Base-by-base conservation (phyloP, 2,113 vertebrate genomes). In the Chinchilla lanigera region DNA sequence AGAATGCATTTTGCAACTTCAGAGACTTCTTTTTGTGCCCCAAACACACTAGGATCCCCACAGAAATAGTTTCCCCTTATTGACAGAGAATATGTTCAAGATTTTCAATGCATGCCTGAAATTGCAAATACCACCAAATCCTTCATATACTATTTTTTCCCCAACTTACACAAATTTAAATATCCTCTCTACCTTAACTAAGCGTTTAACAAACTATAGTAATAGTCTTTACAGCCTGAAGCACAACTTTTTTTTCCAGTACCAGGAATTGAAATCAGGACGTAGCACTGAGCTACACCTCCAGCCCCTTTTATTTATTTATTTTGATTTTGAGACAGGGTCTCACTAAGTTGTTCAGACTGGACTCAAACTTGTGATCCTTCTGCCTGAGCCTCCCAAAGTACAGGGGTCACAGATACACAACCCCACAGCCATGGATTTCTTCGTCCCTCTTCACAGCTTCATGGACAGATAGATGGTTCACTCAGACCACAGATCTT, bases 21-120 rank as follows among this genome's bases (percentile, higher is more conserved):
- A 80, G 7, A 63, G 33, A 85, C 13, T 54, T 35, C 82, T 95
- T 95, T 95, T 84, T 30, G n/a, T n/a, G n/a, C 84, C 84, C 65
- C 77, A 95, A 91, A 93, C n/a, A 91, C 13, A 91, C 7, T 33
- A 91, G 30, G 47, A 89, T 52, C 10, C 41, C 19, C 47, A 85
- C 7, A 73, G 38, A 90, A 94, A 88, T 78, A 73, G 41, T 30
- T 44, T 38, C 19, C 44, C 54, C 33, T 85, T 20, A 85, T 50
- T 24, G 19, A 20, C 60, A 65, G 30, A 17, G 54, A 30, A 63
- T 50, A 63, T 65, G 9, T 47, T 50, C 16, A 65, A 84, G 35
- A 38, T 8, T 54, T 14, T 22, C 38, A n/a, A 10, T 13, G 24
- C 30, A 47, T 58, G 8, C 3, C 20, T 75, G 41, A 85, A 61